phyloP scores from a whole-genome alignment of 2,797 vertebrate genomes.

The Alectoris magna region DNA sequence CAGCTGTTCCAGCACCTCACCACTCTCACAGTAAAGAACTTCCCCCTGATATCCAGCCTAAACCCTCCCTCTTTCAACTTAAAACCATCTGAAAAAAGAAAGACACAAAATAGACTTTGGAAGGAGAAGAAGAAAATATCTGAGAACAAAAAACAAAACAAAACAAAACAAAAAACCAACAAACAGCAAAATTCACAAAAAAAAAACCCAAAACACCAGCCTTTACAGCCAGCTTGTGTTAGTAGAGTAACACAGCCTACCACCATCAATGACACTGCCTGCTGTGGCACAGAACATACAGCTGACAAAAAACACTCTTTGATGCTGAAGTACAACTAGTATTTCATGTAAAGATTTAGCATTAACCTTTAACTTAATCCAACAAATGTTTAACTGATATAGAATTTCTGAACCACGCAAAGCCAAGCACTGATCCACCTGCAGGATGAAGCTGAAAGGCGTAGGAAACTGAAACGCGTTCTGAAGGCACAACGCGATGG shows the following conservation, averaged over 20 bases:
- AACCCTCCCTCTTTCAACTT: too few species aligned
- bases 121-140: too few species aligned
- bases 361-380: neutral
- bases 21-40: too few species aligned
- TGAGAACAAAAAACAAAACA: neutral
- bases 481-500: neutral
- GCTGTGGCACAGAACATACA: neutral
- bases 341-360: neutral
- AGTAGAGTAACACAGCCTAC: neutral
- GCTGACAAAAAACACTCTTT: neutral
- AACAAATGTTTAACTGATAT: neutral
- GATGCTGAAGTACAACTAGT: accelerated
- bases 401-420: neutral
- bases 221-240: neutral
- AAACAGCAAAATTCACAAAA: neutral
- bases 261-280: neutral
- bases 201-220: neutral
- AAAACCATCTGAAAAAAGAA: neutral
- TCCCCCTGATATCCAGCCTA: too few species aligned
- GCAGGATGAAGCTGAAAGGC: neutral
- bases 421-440: neutral
- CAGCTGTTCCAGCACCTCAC: too few species aligned
- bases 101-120: too few species aligned
- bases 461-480: neutral
- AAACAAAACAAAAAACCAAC: neutral